Evolutionary conservation across 2,113 vertebrate species (phyloP), one percentile per base, ranked within the genome.

Genomic region (Ascaphus truei): DNA sequence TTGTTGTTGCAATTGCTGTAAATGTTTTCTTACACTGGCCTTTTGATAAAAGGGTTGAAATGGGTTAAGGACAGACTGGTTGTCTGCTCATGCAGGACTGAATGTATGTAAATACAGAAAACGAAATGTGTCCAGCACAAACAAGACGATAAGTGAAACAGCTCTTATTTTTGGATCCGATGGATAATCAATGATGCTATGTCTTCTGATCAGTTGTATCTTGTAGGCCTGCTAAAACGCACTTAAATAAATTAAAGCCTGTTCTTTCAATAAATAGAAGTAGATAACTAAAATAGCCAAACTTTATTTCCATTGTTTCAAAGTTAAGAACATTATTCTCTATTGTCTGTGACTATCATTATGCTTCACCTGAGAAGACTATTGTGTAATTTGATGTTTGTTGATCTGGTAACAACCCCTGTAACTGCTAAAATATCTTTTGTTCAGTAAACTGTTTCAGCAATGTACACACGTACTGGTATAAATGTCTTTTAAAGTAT

Each of bases 311-410:
- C 79, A 77, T 68, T 82, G 81, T 89, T 89, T 87, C 71, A 29
- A 75, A 84, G 86, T 86, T 85, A 73, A 88, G 76, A 84, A 83
- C 74, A 76, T 76, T 83, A 80, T 73, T 89, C 81, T 80, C 75
- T 79, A 82, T 79, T 87, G 88, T 92, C 83, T 90, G 80, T 92
- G 89, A 86, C 88, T 87, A 85, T 84, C 85, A 84, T 86, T 79
- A 86, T 87, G 83, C 84, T 89, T 90, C 84, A 82, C 87, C 85
- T 85, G 89, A 88, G 84, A 86, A 85, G 76, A 88, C 78, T 88
- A 90, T 80, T 84, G 85, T 92, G 86, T 80, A 81, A 88, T 91
- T 91, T 89, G 88, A 77, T 91, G 88, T 92, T 90, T 83, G 86
- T 92, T 90, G 75, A 88, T 67, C 85, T 89, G 80, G 79, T 89